Evolutionary conservation across 1,140 invertebrate species (phyloP).

Genomic region (Drosophila nigromelanica): DNA sequence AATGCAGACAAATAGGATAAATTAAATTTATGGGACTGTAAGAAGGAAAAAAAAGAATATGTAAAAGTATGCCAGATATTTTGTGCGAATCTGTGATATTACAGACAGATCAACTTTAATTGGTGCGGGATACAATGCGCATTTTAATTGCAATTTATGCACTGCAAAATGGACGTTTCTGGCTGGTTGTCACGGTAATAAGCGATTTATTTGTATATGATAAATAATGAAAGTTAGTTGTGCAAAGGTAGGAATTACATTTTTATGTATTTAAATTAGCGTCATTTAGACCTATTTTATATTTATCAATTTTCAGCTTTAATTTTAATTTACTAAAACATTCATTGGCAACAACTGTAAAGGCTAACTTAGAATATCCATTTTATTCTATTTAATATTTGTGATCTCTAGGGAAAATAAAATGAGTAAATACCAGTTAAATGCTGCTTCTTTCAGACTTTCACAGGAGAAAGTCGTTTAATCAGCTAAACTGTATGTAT

Average conservation of each 20-base stretch:
- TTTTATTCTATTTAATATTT: too few species aligned
- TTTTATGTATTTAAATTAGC: background rate
- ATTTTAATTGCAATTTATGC: conserved; percentile 5
- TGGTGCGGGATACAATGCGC: background rate
- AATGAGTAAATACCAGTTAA: too few species aligned
- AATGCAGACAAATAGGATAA: conserved; percentile 58
- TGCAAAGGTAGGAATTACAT: background rate
- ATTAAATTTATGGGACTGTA: conserved; percentile 61
- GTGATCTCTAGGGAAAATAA: too few species aligned
- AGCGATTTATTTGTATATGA: background rate
- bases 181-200: background rate
- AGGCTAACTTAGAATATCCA: too few species aligned
- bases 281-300: too few species aligned
- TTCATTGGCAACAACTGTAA: too few species aligned
- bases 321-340: too few species aligned
- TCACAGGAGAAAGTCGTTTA: background rate
- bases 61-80: background rate
- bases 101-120: conserved; percentile 41
- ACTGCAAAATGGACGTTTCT: background rate
- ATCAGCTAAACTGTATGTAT: conserved; percentile 9
- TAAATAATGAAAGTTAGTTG: background rate
- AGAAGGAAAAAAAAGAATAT: background rate
- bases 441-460: too few species aligned
- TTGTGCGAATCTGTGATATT: conserved; percentile 64
- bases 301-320: too few species aligned